Evolutionary conservation across 2,797 vertebrate species (phyloP).

Genomic region (Ciconia nigra): DNA sequence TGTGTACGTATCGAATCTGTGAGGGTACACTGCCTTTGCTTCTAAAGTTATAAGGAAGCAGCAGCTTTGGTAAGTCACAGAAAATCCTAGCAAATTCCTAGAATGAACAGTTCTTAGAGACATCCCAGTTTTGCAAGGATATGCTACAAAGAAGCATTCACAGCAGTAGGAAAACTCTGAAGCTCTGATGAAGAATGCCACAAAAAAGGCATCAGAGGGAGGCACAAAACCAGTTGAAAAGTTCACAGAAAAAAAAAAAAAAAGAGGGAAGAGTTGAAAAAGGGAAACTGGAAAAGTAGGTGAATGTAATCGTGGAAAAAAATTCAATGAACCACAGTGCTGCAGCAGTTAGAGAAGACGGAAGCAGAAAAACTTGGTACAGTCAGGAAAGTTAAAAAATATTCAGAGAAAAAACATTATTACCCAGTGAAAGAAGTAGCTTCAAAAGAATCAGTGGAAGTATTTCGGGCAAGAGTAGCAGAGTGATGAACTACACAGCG

Average conservation of each 20-base stretch:
- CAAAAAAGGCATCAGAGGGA: not conserved
- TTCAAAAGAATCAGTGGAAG: not conserved
- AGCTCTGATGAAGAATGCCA: not conserved
- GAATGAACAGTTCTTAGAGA: not conserved
- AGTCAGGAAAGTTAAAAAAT: not conserved
- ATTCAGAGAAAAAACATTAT: not conserved
- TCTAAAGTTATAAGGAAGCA: not conserved
- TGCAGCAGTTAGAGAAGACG: not conserved
- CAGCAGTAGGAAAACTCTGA: not conserved
- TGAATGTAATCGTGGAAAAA: not conserved
- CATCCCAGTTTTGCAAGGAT: not conserved
- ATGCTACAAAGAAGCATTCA: not conserved
- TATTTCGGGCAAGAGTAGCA: not conserved
- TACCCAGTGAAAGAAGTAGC: not conserved
- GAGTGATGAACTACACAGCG: not conserved
- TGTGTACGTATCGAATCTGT: not conserved
- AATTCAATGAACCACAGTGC: not conserved
- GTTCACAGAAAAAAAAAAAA: not conserved
- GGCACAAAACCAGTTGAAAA: not conserved
- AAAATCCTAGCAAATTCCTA: conserved; percentile 31
- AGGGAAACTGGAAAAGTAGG: not conserved
- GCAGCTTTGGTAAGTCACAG: not conserved
- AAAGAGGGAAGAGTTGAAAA: not conserved
- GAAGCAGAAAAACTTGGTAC: not conserved
- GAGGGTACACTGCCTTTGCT: not conserved